Percentiles rank a stretch among this genome's conserved stretches.
Evolutionary conservation across 2,113 vertebrate genomes (phyloP).

Genomic region (Centropus bengalensis): DNA sequence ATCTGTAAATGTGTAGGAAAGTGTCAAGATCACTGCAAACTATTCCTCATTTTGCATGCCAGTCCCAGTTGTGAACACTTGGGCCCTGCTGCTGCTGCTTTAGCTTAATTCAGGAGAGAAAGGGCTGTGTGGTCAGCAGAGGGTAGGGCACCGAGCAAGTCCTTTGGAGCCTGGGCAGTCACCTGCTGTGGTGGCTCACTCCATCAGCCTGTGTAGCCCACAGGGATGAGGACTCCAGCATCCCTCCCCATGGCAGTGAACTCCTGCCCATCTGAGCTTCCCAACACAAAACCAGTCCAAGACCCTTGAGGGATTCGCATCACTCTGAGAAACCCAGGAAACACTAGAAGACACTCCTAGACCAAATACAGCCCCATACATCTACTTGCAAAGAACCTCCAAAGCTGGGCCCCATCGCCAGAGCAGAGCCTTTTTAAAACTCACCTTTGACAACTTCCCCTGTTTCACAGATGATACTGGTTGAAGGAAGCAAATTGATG

Average conservation of each 20-base stretch:
- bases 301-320: background rate
- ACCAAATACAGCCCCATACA: background rate
- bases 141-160: background rate
- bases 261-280: background rate
- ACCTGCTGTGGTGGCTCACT: background rate
- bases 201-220: background rate
- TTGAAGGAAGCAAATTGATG: background rate
- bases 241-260: background rate
- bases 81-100: background rate
- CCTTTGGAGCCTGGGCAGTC: background rate
- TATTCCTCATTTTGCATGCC: fast-evolving
- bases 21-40: background rate
- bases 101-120: background rate
- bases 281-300: background rate
- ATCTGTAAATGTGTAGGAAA: background rate
- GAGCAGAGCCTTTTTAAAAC: background rate
- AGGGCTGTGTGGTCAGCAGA: fast-evolving
- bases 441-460: background rate
- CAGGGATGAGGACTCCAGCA: background rate
- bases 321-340: background rate
- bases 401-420: too few species aligned
- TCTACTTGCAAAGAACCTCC: fast-evolving
- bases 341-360: background rate
- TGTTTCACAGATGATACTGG: background rate
- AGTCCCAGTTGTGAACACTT: fast-evolving